These are phyloP conservation scores for Lucilia cuprina DNA, from an alignment of 1,140 invertebrate genomes.

Conservation along the genomic window DNA sequence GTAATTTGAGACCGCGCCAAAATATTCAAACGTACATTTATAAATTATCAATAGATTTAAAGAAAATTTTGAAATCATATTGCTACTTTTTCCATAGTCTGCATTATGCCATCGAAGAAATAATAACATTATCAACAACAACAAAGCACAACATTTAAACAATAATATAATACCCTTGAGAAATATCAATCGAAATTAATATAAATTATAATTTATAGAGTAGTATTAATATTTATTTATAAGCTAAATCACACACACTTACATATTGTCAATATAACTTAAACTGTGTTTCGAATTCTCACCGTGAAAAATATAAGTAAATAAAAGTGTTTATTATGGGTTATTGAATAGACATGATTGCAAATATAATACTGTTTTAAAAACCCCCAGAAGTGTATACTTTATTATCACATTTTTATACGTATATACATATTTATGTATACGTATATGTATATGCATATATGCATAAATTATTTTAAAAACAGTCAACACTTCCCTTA, in stretches of 20 bases:
- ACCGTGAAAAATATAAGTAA: not conserved
- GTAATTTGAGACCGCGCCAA: conserved; percentile 20
- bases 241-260: not conserved
- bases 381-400: not conserved
- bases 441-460: not conserved
- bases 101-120: not conserved
- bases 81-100: not conserved
- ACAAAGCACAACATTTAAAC: not conserved
- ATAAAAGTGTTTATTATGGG: not conserved
- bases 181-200: not conserved
- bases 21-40: not conserved
- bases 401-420: not conserved
- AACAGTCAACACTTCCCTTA: not conserved
- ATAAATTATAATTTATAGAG: not conserved
- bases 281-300: no score
- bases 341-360: no score
- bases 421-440: not conserved
- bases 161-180: conserved; percentile 1
- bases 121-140: no score
- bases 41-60: conserved; percentile 17
- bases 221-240: not conserved
- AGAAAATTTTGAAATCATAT: conserved; percentile 11
- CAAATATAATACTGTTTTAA: not conserved
- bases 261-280: no score
- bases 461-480: not conserved